Evolutionary conservation across 2,113 vertebrate genomes (phyloP), one percentile per base, ranked within the genome.

Genomic region (Tupaia tana): DNA sequence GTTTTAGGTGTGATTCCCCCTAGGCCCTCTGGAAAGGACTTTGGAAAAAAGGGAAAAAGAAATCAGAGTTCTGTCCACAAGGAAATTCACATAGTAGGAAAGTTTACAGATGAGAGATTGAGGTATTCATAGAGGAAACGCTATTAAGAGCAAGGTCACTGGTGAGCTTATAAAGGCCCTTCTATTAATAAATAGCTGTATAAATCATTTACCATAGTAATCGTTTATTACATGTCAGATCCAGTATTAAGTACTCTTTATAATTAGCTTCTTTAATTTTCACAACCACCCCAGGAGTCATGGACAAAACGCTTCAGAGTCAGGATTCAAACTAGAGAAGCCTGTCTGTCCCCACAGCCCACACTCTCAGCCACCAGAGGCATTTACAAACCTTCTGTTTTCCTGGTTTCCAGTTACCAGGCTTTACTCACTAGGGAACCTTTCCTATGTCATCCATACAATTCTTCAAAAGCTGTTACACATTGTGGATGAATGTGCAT

Each of bases 241-340:
- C 27, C 52, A 77, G 14, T 34, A 29, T n/a, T 15, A 78, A 12
- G 31, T 20, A 58, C 16, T 71, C 64, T 54, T 80, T 74, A 70
- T 61, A 87, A 80, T 80, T 63, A 56, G 20, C 18, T 74, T 25
- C 67, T 70, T 61, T n/a, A 67, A 69, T 88, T 87, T 93, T 91
- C 16, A 79, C 43, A 66, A 52, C 10, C 67, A 25, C 6, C 25
- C 3, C 3, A 64, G 18, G 74, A 85, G 19, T 84, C 52, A 80
- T 59, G 34, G n/a, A 11, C 43, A 86, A 79, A 82, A 73, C 31
- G 19, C 22, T 10, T 6, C 11, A 85, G 34, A 74, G n/a, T 71
- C 66, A 70, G 15, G n/a, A 87, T 27, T 83, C 20, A 34, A 86
- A 64, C 3, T 24, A 25, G 25, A 93, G 43, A 59, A 43, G 73